Evolutionary conservation across 64 coral and sea anemone genomes (phyloP), one percentile per base, ranked within the genome.

Genomic region (Cladopsammia gracilis): DNA sequence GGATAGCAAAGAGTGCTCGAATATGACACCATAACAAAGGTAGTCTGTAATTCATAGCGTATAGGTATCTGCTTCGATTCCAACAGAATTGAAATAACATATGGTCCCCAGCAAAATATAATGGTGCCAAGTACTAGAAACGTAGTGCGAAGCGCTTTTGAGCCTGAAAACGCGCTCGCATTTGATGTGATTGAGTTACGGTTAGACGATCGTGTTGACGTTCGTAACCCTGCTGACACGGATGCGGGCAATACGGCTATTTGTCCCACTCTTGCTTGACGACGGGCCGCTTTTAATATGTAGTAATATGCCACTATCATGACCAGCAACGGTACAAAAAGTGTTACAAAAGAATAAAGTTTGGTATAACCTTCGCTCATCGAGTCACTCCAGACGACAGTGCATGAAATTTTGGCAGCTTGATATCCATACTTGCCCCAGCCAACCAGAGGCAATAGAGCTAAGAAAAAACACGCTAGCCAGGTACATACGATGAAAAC

Each of bases 341-440:
- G 73, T 26, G 86, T 73, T 8, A 84, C 53, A 3, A 87, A 25
- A 18, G 69, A 65, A 61, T 91, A 99, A 46, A 99, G 84, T 85
- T 96, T 99, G 16, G 91, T 82, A 58, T 94, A 99, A 48, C 98
- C 98, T 47, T 89, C 86, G 62, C 94, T 99, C 20, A 93, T 81
- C 0, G 91, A 51, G 61, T 89, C 73, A 88, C 75, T 87, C 98
- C 98, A 99, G 6, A 94, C 19, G 44, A 99, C 98, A 4, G 98
- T 96, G 52, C 98, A 99, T 7, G 91, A 89, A 25, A 88, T 76
- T 48, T 93, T 99, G 10, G 91, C 68, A 52, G 62, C 49, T 62
- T 91, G 89, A 83, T 94, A 99, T 7, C 98, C 94, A 48, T 96
- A 99, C 20, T 94, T 96, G 20, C 98, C 98, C 98, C 98, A 99